Evolutionary conservation across 2,797 vertebrate species (phyloP), one percentile per base, ranked within the genome.

Genomic region (Oreochromis grahami): DNA sequence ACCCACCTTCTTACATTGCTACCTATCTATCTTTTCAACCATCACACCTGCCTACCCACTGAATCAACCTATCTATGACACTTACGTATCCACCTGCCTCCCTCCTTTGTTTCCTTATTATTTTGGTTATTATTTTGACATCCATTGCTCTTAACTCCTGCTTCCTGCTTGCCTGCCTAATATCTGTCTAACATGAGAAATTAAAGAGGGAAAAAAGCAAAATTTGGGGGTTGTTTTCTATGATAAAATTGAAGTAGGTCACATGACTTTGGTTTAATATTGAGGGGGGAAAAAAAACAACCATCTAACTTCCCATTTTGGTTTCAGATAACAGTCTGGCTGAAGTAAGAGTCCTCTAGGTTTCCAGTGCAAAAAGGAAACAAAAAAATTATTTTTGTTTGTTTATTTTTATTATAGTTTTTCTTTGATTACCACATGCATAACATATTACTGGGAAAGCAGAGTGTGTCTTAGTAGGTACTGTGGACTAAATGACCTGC

Each of bases 241-340:
- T 60, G 56, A 34, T 60, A 60, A 34, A 60, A 34, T 68, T 48
- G 24, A 72, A 72, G 43, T 48, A 7, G 43, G 17, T 48, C 24
- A 8, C 68, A 72, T 12, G 24, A 17, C 68, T 72, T 72, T 29
- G 14, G 41, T 45, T 70, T 45, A 45, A 32, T 48, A 72, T 72
- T 29, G 24, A 45, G 24, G 24, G 24, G 24, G 24, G 24, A 0
- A 1, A 11, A 9, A 2, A 9, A 26, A 11, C 5, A 29, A 29
- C 41, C 1, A 45, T 72, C 3, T 48, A 48, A 29, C 14, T 72
- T 72, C 24, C 24, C 24, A 48, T 48, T 72, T 72, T 29, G 24
- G 41, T 72, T 29, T 29, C 15, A 8, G 9, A 11, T 19, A 45
- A 70, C 21, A 48, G 65, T 26, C 41, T 48, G 26, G 41, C 24